These are phyloP conservation scores for Drosophila rellima DNA, from an alignment of 2,888 invertebrate species.

Conservation along the genomic window DNA sequence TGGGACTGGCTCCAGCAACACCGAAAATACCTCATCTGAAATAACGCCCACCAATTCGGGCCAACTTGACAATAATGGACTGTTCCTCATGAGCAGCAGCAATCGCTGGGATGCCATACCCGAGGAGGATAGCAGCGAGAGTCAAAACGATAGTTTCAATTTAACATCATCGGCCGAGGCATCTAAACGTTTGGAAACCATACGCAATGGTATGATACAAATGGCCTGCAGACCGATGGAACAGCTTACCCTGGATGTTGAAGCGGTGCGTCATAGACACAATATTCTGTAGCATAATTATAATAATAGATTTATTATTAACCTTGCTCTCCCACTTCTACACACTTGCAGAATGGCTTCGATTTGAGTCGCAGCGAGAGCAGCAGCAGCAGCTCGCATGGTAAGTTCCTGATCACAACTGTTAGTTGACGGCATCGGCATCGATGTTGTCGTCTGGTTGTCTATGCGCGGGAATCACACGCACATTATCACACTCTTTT, in stretches of 20 bases:
- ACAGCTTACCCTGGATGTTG: constrained; percentile 89
- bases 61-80: constrained; percentile 65
- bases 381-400: constrained; percentile 64
- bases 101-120: constrained; percentile 83
- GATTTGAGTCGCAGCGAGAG: constrained; percentile 85
- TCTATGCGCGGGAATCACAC: constrained; percentile 52
- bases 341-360: constrained; percentile 87
- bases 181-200: constrained; percentile 79
- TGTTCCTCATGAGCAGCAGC: constrained; percentile 69
- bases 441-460: constrained; percentile 30
- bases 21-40: constrained; percentile 71
- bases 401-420: constrained; percentile 59
- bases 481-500: constrained; percentile 54
- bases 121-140: constrained; percentile 75
- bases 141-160: constrained; percentile 73
- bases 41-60: constrained; percentile 79
- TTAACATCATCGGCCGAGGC: constrained; percentile 79
- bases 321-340: constrained; percentile 7
- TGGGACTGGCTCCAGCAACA: constrained; percentile 44
- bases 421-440: constrained; percentile 15
- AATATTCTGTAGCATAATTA: background rate
- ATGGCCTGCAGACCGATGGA: constrained; percentile 81
- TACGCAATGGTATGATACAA: constrained; percentile 83
- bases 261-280: constrained; percentile 87
- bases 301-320: constrained; percentile 7